A percentile compares a stretch with the other conserved stretches of the same genome.
Evolutionary conservation across 2,888 invertebrate genomes (phyloP).

Genomic region (Idaea straminata): DNA sequence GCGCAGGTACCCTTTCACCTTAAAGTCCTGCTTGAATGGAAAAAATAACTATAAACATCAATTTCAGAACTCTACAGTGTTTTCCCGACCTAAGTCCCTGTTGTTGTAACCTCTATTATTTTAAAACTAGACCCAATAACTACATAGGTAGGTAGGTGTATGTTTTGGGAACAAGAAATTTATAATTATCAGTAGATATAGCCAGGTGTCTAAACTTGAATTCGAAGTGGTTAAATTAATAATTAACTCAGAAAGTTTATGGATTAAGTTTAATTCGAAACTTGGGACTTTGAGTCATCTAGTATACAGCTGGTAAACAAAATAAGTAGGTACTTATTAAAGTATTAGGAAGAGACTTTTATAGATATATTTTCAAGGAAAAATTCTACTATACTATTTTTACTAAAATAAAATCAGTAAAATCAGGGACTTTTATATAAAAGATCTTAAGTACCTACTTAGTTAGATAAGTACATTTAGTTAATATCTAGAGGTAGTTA

Average conservation of each 20-base stretch:
- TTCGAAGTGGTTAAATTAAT: neutral
- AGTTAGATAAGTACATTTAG: too few species aligned
- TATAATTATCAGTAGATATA: neutral
- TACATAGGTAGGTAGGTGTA: neutral
- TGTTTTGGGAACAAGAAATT: neutral
- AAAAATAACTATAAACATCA: too few species aligned
- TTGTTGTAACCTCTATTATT: neutral
- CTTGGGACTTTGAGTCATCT: neutral
- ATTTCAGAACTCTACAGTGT: too few species aligned
- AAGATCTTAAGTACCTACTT: too few species aligned
- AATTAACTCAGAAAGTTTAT: neutral
- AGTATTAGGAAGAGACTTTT: too few species aligned
- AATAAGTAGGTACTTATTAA: neutral
- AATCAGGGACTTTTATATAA: too few species aligned
- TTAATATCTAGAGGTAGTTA: too few species aligned
- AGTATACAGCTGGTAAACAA: neutral
- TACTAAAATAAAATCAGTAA: too few species aligned
- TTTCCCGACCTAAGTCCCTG: neutral
- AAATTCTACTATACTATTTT: too few species aligned
- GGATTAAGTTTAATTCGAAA: neutral
- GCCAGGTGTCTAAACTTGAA: neutral
- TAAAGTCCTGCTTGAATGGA: too few species aligned
- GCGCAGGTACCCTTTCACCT: too few species aligned
- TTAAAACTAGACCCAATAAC: neutral
- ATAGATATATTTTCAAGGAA: too few species aligned